Base-by-base conservation (phyloP, 2,888 invertebrate species). In the Lissonota sp. region DNA sequence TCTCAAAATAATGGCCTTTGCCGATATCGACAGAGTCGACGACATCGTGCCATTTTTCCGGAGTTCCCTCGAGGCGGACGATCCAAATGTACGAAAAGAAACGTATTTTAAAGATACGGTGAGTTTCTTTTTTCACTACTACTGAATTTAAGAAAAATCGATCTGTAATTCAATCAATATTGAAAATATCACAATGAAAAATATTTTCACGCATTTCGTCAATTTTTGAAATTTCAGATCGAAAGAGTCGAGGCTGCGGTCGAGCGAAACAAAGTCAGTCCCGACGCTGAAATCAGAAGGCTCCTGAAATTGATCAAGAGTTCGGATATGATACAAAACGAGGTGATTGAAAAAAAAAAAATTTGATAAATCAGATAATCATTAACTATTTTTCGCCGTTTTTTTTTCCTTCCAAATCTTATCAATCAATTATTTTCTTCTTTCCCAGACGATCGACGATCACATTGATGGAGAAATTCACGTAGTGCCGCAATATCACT, bases 51-150 rank as follows among this genome's bases (percentile, higher is more conserved):
- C 94, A 0, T 89, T 96, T 10, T 88, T 97, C 10, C 94, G 94
- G 86, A 84, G 88, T 44, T 93, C 95, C 0, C 85, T 96, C 64
- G 93, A 95, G 14, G 92, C 93, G 5, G 96, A 96, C 87, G 87
- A 78, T 51, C 94, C 95, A 0, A 91, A 92, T 80, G 90, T 92
- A 4, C 91, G 91, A 70, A 95, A 94, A 86, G 94, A 95, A 82
- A 95, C 95, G 8, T 95, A 95, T 88, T 95, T 95, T 87, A 92
- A 91, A 83, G 96, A 96, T 87, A 94, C 95, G 62, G 95, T 95
- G 93, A 89, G 94, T 93, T 26, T 26, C 3, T 26, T 26, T 26
- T 26, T 26, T 26, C 3, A 26, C 1, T 2, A 26, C 26, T 26
- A 26, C 3, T 26, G 26, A 26, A 26, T 26, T 26, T 3, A 3